Percentiles rank a stretch among this genome's conserved stretches.
Conservation (phyloP, 2,797 vertebrate species). For the Lepus oiostolus region DNA sequence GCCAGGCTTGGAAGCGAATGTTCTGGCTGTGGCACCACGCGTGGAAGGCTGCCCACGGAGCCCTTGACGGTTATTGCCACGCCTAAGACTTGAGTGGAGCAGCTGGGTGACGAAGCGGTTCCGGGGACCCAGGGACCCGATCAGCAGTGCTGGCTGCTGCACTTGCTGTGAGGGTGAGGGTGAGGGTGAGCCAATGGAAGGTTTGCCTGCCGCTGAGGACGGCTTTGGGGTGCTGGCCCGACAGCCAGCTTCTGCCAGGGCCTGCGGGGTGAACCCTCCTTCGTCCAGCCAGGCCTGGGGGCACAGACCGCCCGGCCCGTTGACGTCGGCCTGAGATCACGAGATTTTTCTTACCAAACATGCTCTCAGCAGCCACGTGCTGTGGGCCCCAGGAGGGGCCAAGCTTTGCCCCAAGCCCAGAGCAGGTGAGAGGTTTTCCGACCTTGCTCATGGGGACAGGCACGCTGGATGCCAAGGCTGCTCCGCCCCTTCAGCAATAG, state of each 20-base stretch:
- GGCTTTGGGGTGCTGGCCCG: rapidly evolving
- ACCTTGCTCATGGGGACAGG: neutral
- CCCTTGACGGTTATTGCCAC: rapidly evolving
- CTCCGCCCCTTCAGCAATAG: rapidly evolving
- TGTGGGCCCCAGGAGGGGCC: conserved; percentile 13
- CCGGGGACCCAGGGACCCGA: neutral
- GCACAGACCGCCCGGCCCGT: neutral
- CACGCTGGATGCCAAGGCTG: neutral
- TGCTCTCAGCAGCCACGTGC: neutral
- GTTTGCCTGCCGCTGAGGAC: neutral
- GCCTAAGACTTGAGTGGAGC: neutral
- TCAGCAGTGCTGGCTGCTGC: neutral
- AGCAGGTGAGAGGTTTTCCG: neutral
- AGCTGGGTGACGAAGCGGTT: neutral
- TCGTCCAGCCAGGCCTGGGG: neutral
- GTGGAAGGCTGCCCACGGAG: neutral
- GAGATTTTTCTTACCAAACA: neutral
- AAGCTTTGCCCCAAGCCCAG: neutral
- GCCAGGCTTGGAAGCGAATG: neutral
- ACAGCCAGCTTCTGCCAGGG: neutral
- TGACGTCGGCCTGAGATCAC: neutral
- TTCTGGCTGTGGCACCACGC: neutral
- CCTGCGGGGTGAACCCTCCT: neutral
- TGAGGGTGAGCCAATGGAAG: neutral
- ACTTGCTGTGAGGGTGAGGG: neutral